These are phyloP conservation scores for Eugnorisma glareosa DNA, from an alignment of 2,888 invertebrate genomes.

Conservation along the genomic window DNA sequence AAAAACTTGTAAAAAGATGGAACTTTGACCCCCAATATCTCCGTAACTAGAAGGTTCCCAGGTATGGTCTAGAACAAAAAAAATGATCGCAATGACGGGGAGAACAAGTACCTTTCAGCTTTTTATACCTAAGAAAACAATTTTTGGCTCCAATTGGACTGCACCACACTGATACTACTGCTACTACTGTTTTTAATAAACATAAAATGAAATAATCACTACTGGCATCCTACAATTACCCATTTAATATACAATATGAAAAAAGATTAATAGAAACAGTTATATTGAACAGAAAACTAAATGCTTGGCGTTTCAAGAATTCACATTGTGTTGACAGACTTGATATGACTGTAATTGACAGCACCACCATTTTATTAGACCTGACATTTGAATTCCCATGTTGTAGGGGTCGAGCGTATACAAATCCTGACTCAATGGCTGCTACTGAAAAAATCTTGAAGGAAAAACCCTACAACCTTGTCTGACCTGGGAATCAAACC, in stretches of 20 bases:
- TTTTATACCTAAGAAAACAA: no score
- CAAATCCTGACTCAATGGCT: background rate
- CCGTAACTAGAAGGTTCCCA: no score
- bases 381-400: background rate
- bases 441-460: background rate
- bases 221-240: background rate
- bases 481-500: background rate
- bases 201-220: background rate
- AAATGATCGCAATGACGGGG: no score
- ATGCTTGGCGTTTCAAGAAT: slow-evolving; percentile 3
- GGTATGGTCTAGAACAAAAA: no score
- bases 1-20: no score
- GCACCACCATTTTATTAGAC: background rate
- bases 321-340: background rate
- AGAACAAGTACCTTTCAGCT: no score
- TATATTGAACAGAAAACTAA: slow-evolving; percentile 4
- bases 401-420: background rate
- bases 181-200: slow-evolving; percentile 13
- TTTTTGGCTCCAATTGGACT: no score
- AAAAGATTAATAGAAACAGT: slow-evolving; percentile 7
- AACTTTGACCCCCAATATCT: no score
- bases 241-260: slow-evolving; percentile 17
- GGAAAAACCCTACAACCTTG: background rate
- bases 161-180: no score
- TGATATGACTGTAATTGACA: slow-evolving; percentile 6